A percentile compares a stretch with the other conserved stretches of the same genome.
phyloP scores from a whole-genome alignment of 2,113 vertebrate genomes.

The Otolemur garnettii region DNA sequence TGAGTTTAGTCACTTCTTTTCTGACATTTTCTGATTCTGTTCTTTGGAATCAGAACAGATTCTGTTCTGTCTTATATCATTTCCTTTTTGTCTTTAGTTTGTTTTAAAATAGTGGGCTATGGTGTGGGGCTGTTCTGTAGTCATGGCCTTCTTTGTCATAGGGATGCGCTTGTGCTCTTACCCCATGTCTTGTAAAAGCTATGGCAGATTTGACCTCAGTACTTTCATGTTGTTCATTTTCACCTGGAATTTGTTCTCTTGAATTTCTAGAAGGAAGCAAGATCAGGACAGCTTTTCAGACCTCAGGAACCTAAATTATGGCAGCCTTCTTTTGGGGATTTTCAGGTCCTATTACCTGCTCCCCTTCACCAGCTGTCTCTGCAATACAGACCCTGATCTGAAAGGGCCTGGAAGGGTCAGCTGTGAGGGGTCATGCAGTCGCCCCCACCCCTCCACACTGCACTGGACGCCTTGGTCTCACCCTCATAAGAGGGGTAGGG shows the following conservation, averaged over 20 bases:
- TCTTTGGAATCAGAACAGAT: too few relatives aligned
- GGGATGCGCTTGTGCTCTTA: neutral
- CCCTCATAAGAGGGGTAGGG: neutral
- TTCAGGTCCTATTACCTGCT: neutral
- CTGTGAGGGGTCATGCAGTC: neutral
- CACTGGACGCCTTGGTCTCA: neutral
- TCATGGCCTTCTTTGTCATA: fast-evolving
- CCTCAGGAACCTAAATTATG: neutral
- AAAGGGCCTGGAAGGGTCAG: too few relatives aligned
- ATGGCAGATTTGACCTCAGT: neutral
- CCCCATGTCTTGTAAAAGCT: neutral
- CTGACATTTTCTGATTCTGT: neutral
- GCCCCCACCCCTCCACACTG: neutral
- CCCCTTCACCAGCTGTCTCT: neutral
- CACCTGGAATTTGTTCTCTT: neutral
- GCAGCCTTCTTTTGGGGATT: neutral
- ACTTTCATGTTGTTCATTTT: neutral
- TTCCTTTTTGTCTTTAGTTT: neutral
- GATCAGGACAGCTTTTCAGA: neutral
- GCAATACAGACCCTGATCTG: neutral
- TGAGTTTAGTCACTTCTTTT: neutral
- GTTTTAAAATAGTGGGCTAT: neutral
- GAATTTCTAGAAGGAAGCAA: neutral
- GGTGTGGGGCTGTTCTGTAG: too few relatives aligned
- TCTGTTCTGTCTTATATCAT: neutral